Evolutionary conservation across 2,797 vertebrate genomes (phyloP).

Genomic region (Lepidocolaptes lacrymiger): DNA sequence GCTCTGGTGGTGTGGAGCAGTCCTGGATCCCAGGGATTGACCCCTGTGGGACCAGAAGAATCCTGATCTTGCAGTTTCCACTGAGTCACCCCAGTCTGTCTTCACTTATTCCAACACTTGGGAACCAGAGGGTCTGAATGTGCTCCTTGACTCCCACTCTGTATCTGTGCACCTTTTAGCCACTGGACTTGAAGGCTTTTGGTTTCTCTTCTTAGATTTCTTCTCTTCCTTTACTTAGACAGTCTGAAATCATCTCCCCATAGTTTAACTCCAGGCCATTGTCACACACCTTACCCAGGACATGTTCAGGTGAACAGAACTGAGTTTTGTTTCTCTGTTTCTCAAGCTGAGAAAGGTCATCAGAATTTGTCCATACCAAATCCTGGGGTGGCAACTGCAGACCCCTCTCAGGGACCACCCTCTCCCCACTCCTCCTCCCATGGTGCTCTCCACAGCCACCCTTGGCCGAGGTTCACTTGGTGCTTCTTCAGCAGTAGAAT

Average conservation of each 20-base stretch:
- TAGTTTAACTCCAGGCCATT: not conserved
- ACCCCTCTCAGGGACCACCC: not conserved
- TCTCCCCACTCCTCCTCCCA: not conserved
- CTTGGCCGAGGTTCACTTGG: not conserved
- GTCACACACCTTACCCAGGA: not conserved
- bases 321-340: too few relatives aligned
- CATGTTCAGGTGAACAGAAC: not conserved
- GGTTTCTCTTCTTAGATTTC: not conserved
- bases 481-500: not conserved
- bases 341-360: not conserved
- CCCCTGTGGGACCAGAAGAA: not conserved
- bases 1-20: not conserved
- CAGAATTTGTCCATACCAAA: not conserved
- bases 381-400: not conserved
- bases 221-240: not conserved
- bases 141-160: not conserved
- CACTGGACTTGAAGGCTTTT: not conserved
- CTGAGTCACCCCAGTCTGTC: not conserved
- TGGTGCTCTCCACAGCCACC: not conserved
- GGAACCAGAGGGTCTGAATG: slow-evolving; percentile 2
- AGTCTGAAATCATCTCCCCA: not conserved
- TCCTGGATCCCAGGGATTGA: not conserved
- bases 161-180: not conserved
- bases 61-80: not conserved
- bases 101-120: not conserved